phyloP scores from a whole-genome alignment of 1,140 invertebrate species.

The Mya arenaria region DNA sequence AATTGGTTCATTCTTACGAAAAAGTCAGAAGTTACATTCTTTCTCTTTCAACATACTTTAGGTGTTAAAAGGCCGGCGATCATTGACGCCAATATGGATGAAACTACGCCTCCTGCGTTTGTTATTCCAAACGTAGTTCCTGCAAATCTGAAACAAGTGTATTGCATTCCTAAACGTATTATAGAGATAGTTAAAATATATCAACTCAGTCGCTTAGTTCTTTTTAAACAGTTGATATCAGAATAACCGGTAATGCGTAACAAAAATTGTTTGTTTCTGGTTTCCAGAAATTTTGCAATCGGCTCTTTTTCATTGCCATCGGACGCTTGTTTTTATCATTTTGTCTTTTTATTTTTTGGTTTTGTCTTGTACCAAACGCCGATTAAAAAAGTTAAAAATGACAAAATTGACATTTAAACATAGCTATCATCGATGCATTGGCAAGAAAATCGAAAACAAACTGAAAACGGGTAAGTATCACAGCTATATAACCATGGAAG shows the following conservation, averaged over 20 bases:
- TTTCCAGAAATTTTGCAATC: neutral
- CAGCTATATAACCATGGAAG: no score
- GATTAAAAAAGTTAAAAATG: no score
- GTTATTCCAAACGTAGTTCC: constrained; percentile 86
- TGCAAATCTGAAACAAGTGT: constrained; percentile 18
- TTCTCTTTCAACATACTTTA: constrained; percentile 49
- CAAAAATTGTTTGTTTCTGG: no score
- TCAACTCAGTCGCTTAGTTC: neutral
- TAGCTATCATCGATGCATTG: no score
- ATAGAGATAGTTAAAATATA: neutral
- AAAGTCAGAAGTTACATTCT: neutral
- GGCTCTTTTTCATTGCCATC: no score
- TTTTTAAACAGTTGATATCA: neutral
- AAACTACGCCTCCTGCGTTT: constrained; percentile 91
- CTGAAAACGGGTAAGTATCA: no score
- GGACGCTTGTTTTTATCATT: no score
- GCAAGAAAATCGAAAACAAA: no score
- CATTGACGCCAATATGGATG: constrained; percentile 90
- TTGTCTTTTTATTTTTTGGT: no score
- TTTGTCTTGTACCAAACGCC: no score
- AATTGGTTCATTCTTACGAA: neutral
- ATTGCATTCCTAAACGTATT: constrained; percentile 77
- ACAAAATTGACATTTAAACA: no score
- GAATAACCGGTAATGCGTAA: neutral
- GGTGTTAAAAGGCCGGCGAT: constrained; percentile 88